A percentile compares a stretch with the other conserved stretches of the same genome.
phyloP scores from a whole-genome alignment of 2,888 invertebrate species.

The Biston betularia region DNA sequence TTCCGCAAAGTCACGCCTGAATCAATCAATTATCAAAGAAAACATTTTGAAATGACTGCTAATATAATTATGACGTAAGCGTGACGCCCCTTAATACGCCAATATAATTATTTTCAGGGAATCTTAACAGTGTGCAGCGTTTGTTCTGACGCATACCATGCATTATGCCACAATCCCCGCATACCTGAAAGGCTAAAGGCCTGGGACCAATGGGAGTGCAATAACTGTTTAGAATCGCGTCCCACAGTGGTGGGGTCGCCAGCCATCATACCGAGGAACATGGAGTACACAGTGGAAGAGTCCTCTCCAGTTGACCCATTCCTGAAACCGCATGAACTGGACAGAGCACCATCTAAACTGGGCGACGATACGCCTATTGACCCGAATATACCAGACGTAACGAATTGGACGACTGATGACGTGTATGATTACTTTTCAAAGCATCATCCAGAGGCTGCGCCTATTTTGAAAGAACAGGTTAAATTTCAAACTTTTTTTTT shows the following conservation, averaged over 20 bases:
- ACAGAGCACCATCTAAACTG: slow-evolving; percentile 73
- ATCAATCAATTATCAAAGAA: no score
- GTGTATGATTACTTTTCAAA: slow-evolving; percentile 93
- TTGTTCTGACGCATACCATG: slow-evolving; percentile 95
- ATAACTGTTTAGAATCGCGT: slow-evolving; percentile 86
- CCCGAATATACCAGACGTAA: slow-evolving; percentile 91
- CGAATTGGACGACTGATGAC: slow-evolving; percentile 93
- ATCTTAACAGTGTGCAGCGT: slow-evolving; percentile 91
- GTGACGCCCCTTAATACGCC: neutral
- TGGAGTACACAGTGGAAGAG: slow-evolving; percentile 62
- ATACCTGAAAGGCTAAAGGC: slow-evolving; percentile 85
- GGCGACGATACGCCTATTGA: slow-evolving; percentile 83
- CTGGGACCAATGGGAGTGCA: slow-evolving; percentile 90
- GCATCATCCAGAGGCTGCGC: slow-evolving; percentile 92
- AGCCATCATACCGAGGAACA: slow-evolving; percentile 64
- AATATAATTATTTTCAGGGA: slow-evolving; percentile 80
- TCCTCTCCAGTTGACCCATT: slow-evolving; percentile 71
- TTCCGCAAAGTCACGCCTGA: no score
- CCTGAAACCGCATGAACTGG: slow-evolving; percentile 78
- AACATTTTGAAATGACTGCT: no score
- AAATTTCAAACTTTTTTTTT: neutral
- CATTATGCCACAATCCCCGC: slow-evolving; percentile 91
- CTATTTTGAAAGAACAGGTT: slow-evolving; percentile 93
- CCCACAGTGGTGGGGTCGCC: slow-evolving; percentile 73
- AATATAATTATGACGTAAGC: no score